Evolutionary conservation across 2,113 vertebrate genomes (phyloP), one percentile per base, ranked within the genome.

Genomic region (Podarcis cretensis): DNA sequence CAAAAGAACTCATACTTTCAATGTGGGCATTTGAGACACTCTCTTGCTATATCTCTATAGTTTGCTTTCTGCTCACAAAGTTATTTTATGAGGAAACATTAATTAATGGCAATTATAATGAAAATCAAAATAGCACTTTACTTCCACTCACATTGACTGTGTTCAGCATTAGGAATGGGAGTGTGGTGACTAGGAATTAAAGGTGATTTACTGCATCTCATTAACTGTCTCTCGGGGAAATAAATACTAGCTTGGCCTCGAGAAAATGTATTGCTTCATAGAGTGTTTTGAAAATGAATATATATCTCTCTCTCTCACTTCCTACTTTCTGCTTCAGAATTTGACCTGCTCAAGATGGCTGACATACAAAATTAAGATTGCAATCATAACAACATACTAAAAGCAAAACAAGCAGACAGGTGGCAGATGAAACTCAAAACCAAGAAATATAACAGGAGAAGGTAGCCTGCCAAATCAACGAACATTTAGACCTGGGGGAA

Each of bases 31-130:
- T 40, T 81, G 57, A 54, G 83, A 89, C 21, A 9, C 63, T 66
- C 66, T 74, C 37, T 27, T 9, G 32, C 18, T 20, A 16, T 68
- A 8, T 35, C 6, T 20, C 32, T 76, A 2, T 23, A 40, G 20
- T 48, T 48, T 77, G 37, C 73, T 88, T 88, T 43, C 37, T 85
- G 37, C 63, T 63, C 32, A 82, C 40, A 69, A 35, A 86, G 73
- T 68, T 76, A n/a, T 76, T 85, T 85, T 76, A 85, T 85, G 32
- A 32, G 40, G 10, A 75, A 81, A 81, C 1, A 68, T 81, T 82
- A 88, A 88, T 83, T 89, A 86, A 82, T 40, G 32, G 12, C 57
- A 76, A 40, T 81, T 90, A 77, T 40, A 77, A 57, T 81, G 40
- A 48, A 81, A 66, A 86, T 68, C 32, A 48, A 82, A 85, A 85